Base-by-base conservation (phyloP, 2,888 invertebrate species). In the Leucoptera coffeella region DNA sequence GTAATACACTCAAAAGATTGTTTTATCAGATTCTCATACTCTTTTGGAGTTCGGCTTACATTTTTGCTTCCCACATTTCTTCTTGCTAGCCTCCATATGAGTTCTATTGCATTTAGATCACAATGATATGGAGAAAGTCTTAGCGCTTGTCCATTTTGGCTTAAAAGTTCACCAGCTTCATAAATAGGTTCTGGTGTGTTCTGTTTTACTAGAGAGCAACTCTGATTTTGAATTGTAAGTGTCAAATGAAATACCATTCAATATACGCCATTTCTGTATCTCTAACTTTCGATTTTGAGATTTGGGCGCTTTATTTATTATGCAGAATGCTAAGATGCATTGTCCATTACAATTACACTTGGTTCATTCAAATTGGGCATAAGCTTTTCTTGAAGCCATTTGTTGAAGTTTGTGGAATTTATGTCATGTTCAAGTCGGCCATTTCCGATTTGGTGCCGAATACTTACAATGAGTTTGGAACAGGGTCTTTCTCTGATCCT, bases 191-290 rank as follows among this genome's bases (percentile, higher is more conserved):
- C n/a, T 4, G 36, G 35, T 24, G 35, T 39, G 15, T 38, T 27
- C 29, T 27, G 23, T 25, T 34, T 37, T 11, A 38, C 36, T 11
- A 38, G 8, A 30, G 13, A 38, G 24, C 23, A 37, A 25, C 11
- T 10, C 13, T 35, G 37, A 22, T 39, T 40, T 8, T 30, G 26
- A 1, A 33, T 22, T 7, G 28, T 25, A 7, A 23, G 19, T 25
- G 37, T 36, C 29, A 35, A 38, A 9, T 22, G 10, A 14, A 41
- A 32, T 23, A n/a, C 37, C 35, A 25, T 39, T n/a, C n/a, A n/a
- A n/a, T n/a, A n/a, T n/a, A n/a, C 38, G 23, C 38, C 37, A 41
- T n/a, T 32, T n/a, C 30, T 33, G 37, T 12, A 38, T 33, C 17
- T 20, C 3, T n/a, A n/a, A n/a, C n/a, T n/a, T n/a, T n/a, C n/a